Evolutionary conservation across 2,888 invertebrate species (phyloP).

Genomic region (Blastobasis lacticolella): DNA sequence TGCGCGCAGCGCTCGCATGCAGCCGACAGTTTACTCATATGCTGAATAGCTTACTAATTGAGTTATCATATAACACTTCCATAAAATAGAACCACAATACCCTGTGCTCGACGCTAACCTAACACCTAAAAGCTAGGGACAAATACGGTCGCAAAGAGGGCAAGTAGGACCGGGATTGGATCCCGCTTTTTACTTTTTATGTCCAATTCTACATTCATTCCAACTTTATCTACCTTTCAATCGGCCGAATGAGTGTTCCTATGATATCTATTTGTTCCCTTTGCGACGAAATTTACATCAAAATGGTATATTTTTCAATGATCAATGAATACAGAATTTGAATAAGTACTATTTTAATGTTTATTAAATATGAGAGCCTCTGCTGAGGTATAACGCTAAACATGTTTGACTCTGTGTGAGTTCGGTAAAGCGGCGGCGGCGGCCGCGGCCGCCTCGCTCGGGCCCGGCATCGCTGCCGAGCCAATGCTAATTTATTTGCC

Average conservation of each 20-base stretch:
- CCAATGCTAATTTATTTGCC: slow-evolving; percentile 18
- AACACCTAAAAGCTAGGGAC: slow-evolving; percentile 69
- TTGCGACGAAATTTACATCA: slow-evolving; percentile 67
- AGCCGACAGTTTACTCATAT: slow-evolving; percentile 7
- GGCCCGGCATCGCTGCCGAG: slow-evolving; percentile 27
- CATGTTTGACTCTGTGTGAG: slow-evolving; percentile 42
- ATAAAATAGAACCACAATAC: slow-evolving; percentile 73
- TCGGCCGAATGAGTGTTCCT: too few relatives aligned
- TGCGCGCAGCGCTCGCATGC: slow-evolving; percentile 13
- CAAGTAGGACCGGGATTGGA: slow-evolving; percentile 19
- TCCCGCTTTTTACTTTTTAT: too few relatives aligned
- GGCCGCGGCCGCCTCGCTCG: slow-evolving; percentile 10
- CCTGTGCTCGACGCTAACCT: slow-evolving; percentile 69
- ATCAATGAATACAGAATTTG: slow-evolving; percentile 58
- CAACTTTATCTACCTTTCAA: too few relatives aligned
- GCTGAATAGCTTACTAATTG: slow-evolving; percentile 41
- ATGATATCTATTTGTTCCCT: slow-evolving; percentile 24
- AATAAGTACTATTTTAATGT: slow-evolving; percentile 68
- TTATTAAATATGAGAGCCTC: slow-evolving; percentile 58
- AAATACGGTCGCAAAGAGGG: slow-evolving; percentile 65
- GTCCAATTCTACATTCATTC: too few relatives aligned
- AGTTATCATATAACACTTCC: slow-evolving; percentile 57
- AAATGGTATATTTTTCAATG: slow-evolving; percentile 51
- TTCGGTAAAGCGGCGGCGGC: slow-evolving; percentile 27
- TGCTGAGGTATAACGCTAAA: slow-evolving; percentile 46